Evolutionary conservation across 64 coral and sea anemone species (phyloP), one percentile per base, ranked within the genome.

Genomic region (Acropora yongei): DNA sequence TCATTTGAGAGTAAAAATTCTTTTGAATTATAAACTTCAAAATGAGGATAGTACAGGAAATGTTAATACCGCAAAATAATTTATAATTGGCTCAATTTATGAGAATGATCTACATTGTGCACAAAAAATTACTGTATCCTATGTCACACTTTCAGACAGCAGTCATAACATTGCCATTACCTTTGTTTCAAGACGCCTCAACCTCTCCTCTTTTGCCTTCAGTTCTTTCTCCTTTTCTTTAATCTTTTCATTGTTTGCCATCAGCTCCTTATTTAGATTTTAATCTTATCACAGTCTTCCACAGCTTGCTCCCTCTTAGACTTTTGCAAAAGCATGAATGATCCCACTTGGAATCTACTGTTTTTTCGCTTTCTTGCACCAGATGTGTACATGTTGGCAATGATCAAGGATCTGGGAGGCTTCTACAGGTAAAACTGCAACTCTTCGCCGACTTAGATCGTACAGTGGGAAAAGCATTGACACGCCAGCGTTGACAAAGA

Each of bases 51-150:
- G 6, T 14, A 8, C 14, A 8, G 14, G 58, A 69, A 69, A 69
- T 69, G 66, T 69, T 69, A 69, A 69, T 69, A 69, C 66, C 66
- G 66, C 66, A 69, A 69, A 69, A 69, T 69, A 69, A 69, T 69
- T 69, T 69, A 69, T 69, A 69, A 69, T 69, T 69, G 66, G 12
- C n/a, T 12, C 50, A 53, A 53, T 53, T 53, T 53, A 53, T 53
- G 50, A 53, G 50, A 53, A 53, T 53, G 50, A 53, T 53, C 50
- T 53, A 53, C 8, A 53, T 53, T 53, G 50, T 53, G 50, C 50
- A 5, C 50, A 53, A 53, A 53, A 53, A 53, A 53, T 53, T 53
- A 53, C 50, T 53, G 50, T 8, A 53, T 5, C 50, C 50, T 53
- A 53, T 53, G 50, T 5, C 50, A 53, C 50, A 53, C 50, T 53